Conservation (phyloP, 2,888 invertebrate genomes). For the Rotaria macrura region DNA sequence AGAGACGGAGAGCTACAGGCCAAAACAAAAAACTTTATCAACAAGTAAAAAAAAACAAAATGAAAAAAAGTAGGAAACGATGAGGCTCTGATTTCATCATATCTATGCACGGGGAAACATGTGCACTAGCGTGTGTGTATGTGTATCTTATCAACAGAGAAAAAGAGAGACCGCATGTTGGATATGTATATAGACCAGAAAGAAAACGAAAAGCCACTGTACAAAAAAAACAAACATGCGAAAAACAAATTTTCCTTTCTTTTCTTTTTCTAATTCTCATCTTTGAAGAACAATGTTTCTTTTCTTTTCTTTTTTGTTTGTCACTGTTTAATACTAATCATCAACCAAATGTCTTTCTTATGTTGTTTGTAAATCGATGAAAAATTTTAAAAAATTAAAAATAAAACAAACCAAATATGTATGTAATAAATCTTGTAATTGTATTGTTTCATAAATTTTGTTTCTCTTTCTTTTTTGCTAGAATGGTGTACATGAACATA, state of each 20-base stretch:
- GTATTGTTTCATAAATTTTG: neutral
- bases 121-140: neutral
- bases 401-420: neutral
- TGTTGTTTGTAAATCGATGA: neutral
- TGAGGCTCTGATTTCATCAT: neutral
- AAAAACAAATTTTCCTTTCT: neutral
- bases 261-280: neutral
- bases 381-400: neutral
- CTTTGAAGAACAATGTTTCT: neutral
- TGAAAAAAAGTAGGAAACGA: neutral
- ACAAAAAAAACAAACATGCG: neutral
- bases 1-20: neutral
- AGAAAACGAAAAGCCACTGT: neutral
- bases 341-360: neutral
- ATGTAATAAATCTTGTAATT: neutral
- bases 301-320: neutral
- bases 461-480: neutral
- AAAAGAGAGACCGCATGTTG: neutral
- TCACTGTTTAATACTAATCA: neutral
- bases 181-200: neutral
- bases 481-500: neutral
- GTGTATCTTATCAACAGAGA: neutral
- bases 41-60: neutral
- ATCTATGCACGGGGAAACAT: neutral
- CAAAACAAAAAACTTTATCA: conserved; percentile 3